These are phyloP conservation scores for Ditylenchus dipsaci DNA, from an alignment of 1,140 invertebrate species.

Conservation along the genomic window DNA sequence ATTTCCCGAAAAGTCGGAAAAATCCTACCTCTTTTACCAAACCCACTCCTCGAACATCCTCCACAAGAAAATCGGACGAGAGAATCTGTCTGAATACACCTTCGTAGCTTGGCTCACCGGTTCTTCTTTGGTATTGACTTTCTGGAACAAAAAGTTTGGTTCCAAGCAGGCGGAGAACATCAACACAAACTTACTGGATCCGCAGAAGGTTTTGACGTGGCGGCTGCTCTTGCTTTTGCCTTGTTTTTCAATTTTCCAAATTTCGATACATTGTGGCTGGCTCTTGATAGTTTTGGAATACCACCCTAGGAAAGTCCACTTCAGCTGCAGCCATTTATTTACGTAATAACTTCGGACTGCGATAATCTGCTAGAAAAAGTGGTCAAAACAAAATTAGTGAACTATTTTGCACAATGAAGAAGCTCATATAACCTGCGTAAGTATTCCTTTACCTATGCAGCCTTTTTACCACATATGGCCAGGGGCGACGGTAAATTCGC, in stretches of 20 bases:
- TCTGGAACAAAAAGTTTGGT: conserved; percentile 23
- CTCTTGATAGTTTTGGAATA: conserved; percentile 3
- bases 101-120: conserved; percentile 30
- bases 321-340: neutral
- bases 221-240: neutral
- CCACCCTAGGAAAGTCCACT: conserved; percentile 1
- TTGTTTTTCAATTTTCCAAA: neutral
- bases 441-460: too few species aligned
- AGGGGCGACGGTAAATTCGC: too few species aligned
- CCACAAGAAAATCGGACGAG: conserved; percentile 31
- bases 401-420: too few species aligned
- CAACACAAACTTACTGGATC: too few species aligned
- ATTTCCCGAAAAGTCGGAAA: neutral
- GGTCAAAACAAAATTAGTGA: too few species aligned
- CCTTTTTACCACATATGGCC: too few species aligned
- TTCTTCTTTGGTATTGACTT: conserved; percentile 16
- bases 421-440: too few species aligned
- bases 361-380: too few species aligned
- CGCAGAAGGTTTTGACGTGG: neutral
- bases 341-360: too few species aligned
- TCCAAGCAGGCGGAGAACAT: too few species aligned
- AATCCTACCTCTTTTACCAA: conserved; percentile 39
- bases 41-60: conserved; percentile 45
- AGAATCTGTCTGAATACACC: conserved; percentile 40
- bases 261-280: neutral